Percentiles rank a stretch among this genome's conserved stretches.
Conservation (phyloP, 2,888 invertebrate genomes). For the Apodemia zela region DNA sequence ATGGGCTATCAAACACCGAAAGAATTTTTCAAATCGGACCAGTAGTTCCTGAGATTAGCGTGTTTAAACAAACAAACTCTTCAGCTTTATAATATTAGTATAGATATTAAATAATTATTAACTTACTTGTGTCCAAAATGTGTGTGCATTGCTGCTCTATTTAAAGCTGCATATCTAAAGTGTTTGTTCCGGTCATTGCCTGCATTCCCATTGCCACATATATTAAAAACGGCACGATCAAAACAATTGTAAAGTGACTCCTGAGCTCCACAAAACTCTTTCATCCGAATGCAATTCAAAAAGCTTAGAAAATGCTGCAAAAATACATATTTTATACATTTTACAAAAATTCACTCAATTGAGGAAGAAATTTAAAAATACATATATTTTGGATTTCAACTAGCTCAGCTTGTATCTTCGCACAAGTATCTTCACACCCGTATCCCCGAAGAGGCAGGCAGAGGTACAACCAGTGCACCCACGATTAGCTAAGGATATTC, state of each 20-base stretch:
- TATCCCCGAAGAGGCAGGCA: too few species aligned
- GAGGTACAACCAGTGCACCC: too few species aligned
- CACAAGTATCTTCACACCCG: too few species aligned
- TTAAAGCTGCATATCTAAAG: constrained; percentile 94
- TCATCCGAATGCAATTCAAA: constrained; percentile 91
- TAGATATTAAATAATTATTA: too few species aligned
- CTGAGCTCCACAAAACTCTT: constrained; percentile 91
- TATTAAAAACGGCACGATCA: constrained; percentile 81
- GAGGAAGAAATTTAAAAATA: constrained; percentile 40
- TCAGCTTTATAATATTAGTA: too few species aligned
- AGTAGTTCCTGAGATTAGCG: too few species aligned
- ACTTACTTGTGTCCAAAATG: constrained; percentile 89
- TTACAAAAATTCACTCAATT: neutral
- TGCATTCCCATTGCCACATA: constrained; percentile 55
- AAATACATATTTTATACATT: constrained; percentile 16
- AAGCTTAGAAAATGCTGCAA: constrained; percentile 94
- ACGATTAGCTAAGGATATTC: too few species aligned
- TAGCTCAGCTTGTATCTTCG: too few species aligned
- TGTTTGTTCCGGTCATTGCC: constrained; percentile 81
- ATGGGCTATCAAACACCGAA: too few species aligned
- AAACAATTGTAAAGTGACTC: constrained; percentile 91
- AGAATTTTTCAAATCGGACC: too few species aligned
- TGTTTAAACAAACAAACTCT: too few species aligned
- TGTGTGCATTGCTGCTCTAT: constrained; percentile 92
- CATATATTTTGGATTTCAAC: neutral